Evolutionary conservation across 2,888 invertebrate genomes (phyloP).

Genomic region (Xanthorhoe designata): DNA sequence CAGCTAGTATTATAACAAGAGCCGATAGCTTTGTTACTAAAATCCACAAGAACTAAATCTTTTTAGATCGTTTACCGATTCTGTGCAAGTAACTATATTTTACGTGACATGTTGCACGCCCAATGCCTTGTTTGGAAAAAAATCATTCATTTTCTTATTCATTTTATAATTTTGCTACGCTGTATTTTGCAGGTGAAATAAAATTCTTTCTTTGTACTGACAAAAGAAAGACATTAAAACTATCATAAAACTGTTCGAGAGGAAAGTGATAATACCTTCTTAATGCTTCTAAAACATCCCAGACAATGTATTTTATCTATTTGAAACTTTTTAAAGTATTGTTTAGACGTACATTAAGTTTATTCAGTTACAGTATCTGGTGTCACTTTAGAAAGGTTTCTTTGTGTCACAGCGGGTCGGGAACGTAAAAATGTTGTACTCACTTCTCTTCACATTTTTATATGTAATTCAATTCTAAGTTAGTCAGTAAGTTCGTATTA

Average conservation of each 20-base stretch:
- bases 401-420: slow-evolving; percentile 1
- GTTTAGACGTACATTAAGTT: slow-evolving; percentile 45
- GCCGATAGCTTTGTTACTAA: too few species aligned
- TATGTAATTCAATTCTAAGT: too few species aligned
- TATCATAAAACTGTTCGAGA: slow-evolving; percentile 29
- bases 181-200: background rate
- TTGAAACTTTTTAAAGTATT: slow-evolving; percentile 38
- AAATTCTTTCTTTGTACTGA: background rate
- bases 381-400: slow-evolving; percentile 53
- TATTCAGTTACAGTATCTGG: slow-evolving; percentile 48
- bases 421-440: slow-evolving; percentile 8
- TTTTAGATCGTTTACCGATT: too few species aligned
- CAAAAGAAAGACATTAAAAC: slow-evolving; percentile 26
- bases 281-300: slow-evolving; percentile 35
- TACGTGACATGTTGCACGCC: too few species aligned
- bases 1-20: too few species aligned
- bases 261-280: slow-evolving; percentile 33
- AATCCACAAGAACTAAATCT: too few species aligned
- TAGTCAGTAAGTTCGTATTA: too few species aligned
- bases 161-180: background rate
- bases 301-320: slow-evolving; percentile 40
- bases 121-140: too few species aligned
- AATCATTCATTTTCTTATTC: background rate
- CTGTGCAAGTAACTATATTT: too few species aligned
- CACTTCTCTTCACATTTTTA: background rate